These are phyloP conservation scores for Megaleporinus macrocephalus DNA, from an alignment of 2,113 vertebrate genomes.

Conservation along the genomic window DNA sequence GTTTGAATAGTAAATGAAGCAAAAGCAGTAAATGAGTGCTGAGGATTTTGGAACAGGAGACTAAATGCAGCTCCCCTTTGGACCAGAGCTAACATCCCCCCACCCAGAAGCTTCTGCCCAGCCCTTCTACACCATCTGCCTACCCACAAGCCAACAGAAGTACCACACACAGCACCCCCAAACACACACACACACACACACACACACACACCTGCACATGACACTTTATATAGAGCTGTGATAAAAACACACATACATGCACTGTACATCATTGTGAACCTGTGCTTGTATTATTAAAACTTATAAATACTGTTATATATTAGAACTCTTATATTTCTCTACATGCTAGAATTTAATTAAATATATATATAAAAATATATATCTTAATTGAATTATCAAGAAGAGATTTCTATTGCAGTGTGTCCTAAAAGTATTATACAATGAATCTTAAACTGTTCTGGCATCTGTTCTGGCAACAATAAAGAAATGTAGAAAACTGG, in stretches of 20 bases:
- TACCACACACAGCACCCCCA: constrained; percentile 62
- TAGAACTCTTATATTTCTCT: not conserved
- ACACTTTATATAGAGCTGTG: constrained; percentile 75
- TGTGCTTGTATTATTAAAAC: not conserved
- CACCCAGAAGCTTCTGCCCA: constrained; percentile 32
- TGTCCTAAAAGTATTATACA: too few species aligned
- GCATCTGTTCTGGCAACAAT: too few species aligned
- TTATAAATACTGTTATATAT: too few species aligned
- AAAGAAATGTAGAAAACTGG: too few species aligned
- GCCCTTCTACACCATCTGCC: constrained; percentile 76
- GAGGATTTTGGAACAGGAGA: constrained; percentile 15
- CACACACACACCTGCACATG: constrained; percentile 74
- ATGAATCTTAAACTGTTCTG: too few species aligned
- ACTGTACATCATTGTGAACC: not conserved
- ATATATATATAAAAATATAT: too few species aligned
- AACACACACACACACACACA: too few species aligned
- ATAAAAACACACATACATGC: constrained; percentile 38
- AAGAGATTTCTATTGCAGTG: too few species aligned
- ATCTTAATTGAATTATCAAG: too few species aligned
- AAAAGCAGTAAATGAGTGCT: not conserved
- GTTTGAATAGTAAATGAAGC: too few species aligned
- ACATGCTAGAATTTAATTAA: not conserved
- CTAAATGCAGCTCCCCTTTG: constrained; percentile 49
- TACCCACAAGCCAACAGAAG: constrained; percentile 75
- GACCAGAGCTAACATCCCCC: constrained; percentile 2